Percentiles rank a stretch among this genome's conserved stretches.
Conservation (phyloP, 2,888 invertebrate species). For the Lepidocyrtoides sp. region DNA sequence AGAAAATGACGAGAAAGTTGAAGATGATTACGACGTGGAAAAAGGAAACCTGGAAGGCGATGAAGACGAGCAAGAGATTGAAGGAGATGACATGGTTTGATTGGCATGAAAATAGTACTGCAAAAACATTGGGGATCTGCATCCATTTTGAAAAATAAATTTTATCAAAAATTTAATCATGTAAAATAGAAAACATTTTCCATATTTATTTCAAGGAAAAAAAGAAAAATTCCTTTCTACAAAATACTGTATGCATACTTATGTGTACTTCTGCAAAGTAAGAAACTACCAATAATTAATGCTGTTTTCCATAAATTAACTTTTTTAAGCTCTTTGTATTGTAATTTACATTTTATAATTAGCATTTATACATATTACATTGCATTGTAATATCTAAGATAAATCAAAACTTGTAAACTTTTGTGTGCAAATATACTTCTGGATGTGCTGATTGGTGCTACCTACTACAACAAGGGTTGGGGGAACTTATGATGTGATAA, state of each 20-base stretch:
- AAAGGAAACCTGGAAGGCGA: neutral
- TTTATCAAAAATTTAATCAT: too few species aligned
- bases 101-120: slow-evolving; percentile 6
- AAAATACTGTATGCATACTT: neutral
- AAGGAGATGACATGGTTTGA: neutral
- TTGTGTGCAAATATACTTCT: too few species aligned
- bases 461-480: too few species aligned
- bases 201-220: too few species aligned
- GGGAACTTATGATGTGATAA: too few species aligned
- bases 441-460: too few species aligned
- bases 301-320: slow-evolving; percentile 5
- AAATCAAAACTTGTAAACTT: too few species aligned
- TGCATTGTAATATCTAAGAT: too few species aligned
- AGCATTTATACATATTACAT: too few species aligned
- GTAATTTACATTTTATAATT: too few species aligned
- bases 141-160: neutral
- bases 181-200: neutral
- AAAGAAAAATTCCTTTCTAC: too few species aligned
- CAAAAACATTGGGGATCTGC: neutral
- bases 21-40: neutral
- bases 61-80: slow-evolving; percentile 19
- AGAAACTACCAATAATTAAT: neutral
- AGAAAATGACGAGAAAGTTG: slow-evolving; percentile 15
- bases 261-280: neutral
- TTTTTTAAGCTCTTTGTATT: neutral